Base-by-base conservation (phyloP, 53 echinoderm and acorn worm species). In the Patiria pectinifera region DNA sequence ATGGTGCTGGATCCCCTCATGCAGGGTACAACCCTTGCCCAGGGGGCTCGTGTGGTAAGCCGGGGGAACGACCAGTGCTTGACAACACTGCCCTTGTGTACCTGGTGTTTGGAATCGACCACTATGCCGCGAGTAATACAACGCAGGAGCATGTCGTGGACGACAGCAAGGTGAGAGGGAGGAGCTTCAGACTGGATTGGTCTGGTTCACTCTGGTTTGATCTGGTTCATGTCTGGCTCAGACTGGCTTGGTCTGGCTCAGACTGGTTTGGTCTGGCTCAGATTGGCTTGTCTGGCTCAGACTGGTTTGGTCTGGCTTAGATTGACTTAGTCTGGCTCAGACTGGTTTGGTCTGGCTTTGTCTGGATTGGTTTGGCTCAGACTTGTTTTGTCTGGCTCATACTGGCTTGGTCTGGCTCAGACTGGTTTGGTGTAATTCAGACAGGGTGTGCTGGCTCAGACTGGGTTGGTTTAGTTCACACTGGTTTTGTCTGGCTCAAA, bases 21-120 rank as follows among this genome's bases (percentile, higher is more conserved):
- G 62, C 85, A 21, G 94, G 94, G 11, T 98, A 87, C 84, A 92
- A 98, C 89, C 98, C 98, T 4, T 98, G 98, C 43, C 62, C 82
- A 19, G 80, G 70, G 15, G 91, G 83, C 69, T 26, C 83, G 5
- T 97, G 98, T 59, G 89, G 87, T 2, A 78, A 66, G 59, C 86
- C 96, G 2, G 96, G 95, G 0, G 59, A 48, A 21, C 83, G 95
- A 7, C 98, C 98, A 0, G 87, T 97, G 0, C 60, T 98, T 24
- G 95, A 96, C 83, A 95, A 91, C 91, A 93, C 86, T 6, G 98
- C 98, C 0, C 93, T 95, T 59, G 98, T 98, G 6, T 97, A 93
- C 76, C 83, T 98, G 19, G 96, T 98, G 76, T 98, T 98, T 76
- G 98, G 98, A 2, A 86, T 98, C 13, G 70, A 87, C 19, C 92